Percentiles rank a stretch among this genome's conserved stretches.
Conservation (phyloP, 2,113 vertebrate species). For the Cricetomys ansorgei region DNA sequence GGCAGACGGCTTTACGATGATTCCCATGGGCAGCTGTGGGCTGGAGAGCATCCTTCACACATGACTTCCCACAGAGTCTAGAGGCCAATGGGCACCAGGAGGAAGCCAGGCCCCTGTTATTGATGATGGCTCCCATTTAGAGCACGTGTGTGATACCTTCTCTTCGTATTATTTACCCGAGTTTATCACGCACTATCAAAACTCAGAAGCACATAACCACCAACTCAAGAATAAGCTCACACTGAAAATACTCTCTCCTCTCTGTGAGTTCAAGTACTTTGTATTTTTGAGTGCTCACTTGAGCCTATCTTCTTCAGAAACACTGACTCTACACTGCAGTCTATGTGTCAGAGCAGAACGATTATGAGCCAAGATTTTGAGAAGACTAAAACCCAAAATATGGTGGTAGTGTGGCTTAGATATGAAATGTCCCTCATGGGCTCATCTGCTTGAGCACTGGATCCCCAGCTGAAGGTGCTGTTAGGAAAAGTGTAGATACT, state of each 20-base stretch:
- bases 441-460: background rate
- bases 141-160: background rate
- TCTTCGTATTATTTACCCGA: background rate
- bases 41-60: conserved; percentile 72
- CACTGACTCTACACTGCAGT: background rate
- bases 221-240: background rate
- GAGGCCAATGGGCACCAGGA: conserved; percentile 4
- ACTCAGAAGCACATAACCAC: conserved; percentile 1
- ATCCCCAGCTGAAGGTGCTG: background rate
- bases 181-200: background rate
- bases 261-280: background rate
- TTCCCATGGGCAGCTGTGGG: conserved; percentile 54
- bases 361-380: background rate
- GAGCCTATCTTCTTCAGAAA: background rate
- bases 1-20: conserved; percentile 71
- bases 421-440: background rate
- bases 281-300: background rate
- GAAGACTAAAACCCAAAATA: background rate
- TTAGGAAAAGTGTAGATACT: background rate
- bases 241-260: background rate
- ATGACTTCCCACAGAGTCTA: conserved; percentile 49
- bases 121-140: background rate
- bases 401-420: background rate
- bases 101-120: background rate
- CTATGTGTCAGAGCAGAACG: background rate